Conservation (phyloP, 2,113 vertebrate species). For the Lasiurus borealis region DNA sequence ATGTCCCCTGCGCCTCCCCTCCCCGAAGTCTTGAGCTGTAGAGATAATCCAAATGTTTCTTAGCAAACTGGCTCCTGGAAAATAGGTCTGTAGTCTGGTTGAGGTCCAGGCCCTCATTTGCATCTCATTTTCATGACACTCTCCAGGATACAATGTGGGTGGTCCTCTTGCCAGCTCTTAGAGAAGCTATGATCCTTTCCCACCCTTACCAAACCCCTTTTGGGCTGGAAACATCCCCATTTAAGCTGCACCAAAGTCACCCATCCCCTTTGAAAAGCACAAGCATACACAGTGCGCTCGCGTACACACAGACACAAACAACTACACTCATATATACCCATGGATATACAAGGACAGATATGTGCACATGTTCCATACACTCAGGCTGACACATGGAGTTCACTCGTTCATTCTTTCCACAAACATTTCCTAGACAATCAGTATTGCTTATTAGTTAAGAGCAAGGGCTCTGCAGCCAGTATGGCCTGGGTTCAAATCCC, state of each 20-base stretch:
- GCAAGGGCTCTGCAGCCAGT: neutral
- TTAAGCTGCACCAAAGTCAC: neutral
- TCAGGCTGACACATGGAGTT: fast-evolving
- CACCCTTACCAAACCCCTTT: neutral
- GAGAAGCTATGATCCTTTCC: neutral
- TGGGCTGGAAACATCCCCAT: neutral
- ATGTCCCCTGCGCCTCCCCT: neutral
- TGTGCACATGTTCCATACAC: fast-evolving
- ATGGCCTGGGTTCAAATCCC: neutral
- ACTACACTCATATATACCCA: neutral
- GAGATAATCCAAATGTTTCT: neutral
- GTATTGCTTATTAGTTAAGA: neutral
- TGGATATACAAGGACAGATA: neutral
- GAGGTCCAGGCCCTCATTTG: neutral
- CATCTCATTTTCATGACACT: constrained; percentile 16
- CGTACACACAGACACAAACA: neutral
- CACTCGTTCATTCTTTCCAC: neutral
- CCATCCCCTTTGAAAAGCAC: neutral
- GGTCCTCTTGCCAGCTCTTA: neutral
- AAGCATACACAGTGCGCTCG: fast-evolving
- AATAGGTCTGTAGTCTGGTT: neutral
- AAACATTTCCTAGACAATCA: neutral
- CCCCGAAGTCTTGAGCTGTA: constrained; percentile 25
- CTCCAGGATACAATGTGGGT: neutral
- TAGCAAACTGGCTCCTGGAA: neutral